These are phyloP conservation scores for Etheostoma cragini DNA, from an alignment of 2,113 vertebrate genomes.

Conservation along the genomic window DNA sequence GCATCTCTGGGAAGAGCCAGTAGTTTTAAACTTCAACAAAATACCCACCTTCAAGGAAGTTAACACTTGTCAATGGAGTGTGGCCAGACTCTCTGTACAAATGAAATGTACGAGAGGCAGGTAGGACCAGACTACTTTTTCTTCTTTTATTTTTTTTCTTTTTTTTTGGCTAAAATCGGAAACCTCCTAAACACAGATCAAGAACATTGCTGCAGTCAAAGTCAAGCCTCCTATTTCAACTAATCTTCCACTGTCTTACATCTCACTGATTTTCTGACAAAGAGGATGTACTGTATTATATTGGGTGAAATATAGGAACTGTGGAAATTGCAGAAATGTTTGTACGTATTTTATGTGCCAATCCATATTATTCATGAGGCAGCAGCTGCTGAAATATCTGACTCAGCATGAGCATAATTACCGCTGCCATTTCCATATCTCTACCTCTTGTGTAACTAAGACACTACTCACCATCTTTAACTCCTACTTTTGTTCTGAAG, in stretches of 20 bases:
- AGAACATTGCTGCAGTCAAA: not conserved
- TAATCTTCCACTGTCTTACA: not conserved
- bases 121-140: too few species aligned
- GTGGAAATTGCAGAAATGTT: not conserved
- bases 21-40: too few species aligned
- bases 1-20: too few species aligned
- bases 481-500: constrained; percentile 59
- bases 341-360: constrained; percentile 16
- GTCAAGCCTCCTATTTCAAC: not conserved
- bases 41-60: too few species aligned
- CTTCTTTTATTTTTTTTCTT: too few species aligned
- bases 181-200: not conserved
- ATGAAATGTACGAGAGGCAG: too few species aligned
- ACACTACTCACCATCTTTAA: constrained; percentile 61
- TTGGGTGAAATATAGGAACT: not conserved
- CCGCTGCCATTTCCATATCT: constrained; percentile 71
- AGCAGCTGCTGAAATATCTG: constrained; percentile 66
- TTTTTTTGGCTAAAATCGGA: not conserved
- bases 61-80: too few species aligned
- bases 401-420: constrained; percentile 74
- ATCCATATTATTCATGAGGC: constrained; percentile 53
- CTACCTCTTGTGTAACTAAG: constrained; percentile 65
- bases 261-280: not conserved
- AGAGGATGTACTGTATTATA: not conserved
- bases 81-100: too few species aligned